phyloP scores from a whole-genome alignment of 2,888 invertebrate genomes.

The Erebia ligea region DNA sequence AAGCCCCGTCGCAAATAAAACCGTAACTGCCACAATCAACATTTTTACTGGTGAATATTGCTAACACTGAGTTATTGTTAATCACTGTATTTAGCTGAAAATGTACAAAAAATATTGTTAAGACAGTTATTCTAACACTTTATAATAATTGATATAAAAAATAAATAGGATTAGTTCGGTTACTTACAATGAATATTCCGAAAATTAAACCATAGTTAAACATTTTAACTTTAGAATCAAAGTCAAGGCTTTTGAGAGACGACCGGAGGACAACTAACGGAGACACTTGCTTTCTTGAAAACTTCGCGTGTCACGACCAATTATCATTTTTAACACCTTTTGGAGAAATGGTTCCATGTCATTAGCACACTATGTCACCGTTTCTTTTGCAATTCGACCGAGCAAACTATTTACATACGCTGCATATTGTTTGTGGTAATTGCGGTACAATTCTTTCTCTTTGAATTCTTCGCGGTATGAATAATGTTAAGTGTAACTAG shows the following conservation, averaged over 20 bases:
- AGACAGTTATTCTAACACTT: background rate
- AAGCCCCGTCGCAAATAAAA: constrained; percentile 65
- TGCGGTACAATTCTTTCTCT: background rate
- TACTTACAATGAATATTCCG: constrained; percentile 33
- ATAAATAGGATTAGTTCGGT: background rate
- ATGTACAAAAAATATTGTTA: background rate
- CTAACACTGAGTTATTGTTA: constrained; percentile 29
- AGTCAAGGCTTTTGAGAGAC: constrained; percentile 28
- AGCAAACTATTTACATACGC: constrained; percentile 21
- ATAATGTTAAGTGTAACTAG: constrained; percentile 10
- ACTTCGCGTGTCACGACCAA: constrained; percentile 55
- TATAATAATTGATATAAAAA: background rate
- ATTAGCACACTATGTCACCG: constrained; percentile 57
- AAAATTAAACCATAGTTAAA: constrained; percentile 9
- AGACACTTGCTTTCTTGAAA: constrained; percentile 55
- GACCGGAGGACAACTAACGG: constrained; percentile 58
- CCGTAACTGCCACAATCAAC: constrained; percentile 71
- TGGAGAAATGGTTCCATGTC: constrained; percentile 61
- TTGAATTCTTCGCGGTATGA: background rate
- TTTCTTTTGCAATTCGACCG: constrained; percentile 41
- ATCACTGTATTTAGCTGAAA: constrained; percentile 19
- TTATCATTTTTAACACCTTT: constrained; percentile 72
- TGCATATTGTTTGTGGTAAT: constrained; percentile 13
- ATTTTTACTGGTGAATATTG: constrained; percentile 49
- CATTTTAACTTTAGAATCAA: constrained; percentile 25